phyloP scores from a whole-genome alignment of 2,113 vertebrate species.

The Cyphomyrus discorhynchus region DNA sequence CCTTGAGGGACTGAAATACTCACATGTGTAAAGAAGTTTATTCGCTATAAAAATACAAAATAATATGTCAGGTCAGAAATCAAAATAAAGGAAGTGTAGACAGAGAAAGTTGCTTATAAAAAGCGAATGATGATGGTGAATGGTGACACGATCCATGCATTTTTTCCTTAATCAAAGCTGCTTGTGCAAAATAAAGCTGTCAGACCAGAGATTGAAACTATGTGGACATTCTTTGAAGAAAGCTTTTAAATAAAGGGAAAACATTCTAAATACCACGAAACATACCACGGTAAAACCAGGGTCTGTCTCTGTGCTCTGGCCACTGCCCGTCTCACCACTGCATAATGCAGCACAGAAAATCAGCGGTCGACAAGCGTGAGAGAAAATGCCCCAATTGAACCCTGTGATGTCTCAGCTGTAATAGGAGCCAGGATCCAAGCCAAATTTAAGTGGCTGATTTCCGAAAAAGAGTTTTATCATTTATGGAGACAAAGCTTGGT shows the following conservation, averaged over 20 bases:
- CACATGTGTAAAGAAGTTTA: slow-evolving; percentile 10
- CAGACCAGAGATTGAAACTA: background rate
- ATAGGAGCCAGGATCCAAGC: background rate
- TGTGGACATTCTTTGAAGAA: background rate
- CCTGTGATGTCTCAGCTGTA: slow-evolving; percentile 2
- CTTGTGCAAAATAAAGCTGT: slow-evolving; percentile 67
- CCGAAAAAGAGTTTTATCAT: background rate
- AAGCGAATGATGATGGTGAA: slow-evolving; percentile 67
- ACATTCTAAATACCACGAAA: background rate
- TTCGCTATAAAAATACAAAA: slow-evolving; percentile 30
- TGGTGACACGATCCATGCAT: slow-evolving; percentile 50
- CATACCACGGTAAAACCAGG: background rate
- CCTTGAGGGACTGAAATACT: slow-evolving; percentile 9
- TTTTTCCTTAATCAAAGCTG: slow-evolving; percentile 63
- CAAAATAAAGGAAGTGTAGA: slow-evolving; percentile 27
- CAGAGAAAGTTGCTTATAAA: slow-evolving; percentile 39
- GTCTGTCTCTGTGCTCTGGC: background rate
- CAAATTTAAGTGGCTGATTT: background rate
- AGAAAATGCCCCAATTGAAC: background rate
- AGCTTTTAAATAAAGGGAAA: slow-evolving; percentile 63
- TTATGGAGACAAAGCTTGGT: background rate
- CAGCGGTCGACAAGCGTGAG: background rate
- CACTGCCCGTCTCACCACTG: background rate
- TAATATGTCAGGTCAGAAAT: slow-evolving; percentile 24
- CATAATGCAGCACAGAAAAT: background rate